These are phyloP conservation scores for Riptortus pedestris DNA, from an alignment of 1,140 invertebrate genomes.

Conservation along the genomic window DNA sequence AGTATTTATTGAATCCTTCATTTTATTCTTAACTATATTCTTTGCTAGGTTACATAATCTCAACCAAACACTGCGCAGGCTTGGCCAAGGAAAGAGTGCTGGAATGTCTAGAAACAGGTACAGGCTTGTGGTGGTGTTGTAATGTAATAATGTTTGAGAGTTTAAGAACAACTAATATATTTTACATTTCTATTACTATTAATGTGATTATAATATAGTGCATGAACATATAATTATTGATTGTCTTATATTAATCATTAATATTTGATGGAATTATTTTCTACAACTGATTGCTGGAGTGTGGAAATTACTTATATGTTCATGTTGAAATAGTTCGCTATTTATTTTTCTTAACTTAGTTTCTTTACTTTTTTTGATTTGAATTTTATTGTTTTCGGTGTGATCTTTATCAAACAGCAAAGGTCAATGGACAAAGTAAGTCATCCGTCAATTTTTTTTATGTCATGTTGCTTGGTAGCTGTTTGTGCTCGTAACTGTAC, in stretches of 20 bases:
- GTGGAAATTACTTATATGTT: slow-evolving; percentile 1
- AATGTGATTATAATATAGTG: not conserved
- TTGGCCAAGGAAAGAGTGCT: slow-evolving; percentile 42
- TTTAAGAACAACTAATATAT: not conserved
- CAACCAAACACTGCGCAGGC: slow-evolving; percentile 39
- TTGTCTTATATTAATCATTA: no score
- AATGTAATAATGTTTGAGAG: not conserved
- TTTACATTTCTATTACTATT: not conserved
- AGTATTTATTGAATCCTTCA: no score
- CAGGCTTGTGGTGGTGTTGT: slow-evolving; percentile 31
- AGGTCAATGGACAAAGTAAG: slow-evolving; percentile 53
- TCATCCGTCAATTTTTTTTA: slow-evolving; percentile 11
- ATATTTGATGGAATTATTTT: not conserved
- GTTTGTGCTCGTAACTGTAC: slow-evolving; percentile 9
- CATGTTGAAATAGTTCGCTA: slow-evolving; percentile 4
- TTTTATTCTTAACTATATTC: not conserved
- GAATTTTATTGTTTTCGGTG: slow-evolving; percentile 30
- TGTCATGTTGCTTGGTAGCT: slow-evolving; percentile 24
- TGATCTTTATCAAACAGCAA: slow-evolving; percentile 38
- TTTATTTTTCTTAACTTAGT: slow-evolving; percentile 20
- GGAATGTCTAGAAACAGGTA: slow-evolving; percentile 51
- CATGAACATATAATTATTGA: slow-evolving; percentile 18
- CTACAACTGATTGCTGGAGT: not conserved
- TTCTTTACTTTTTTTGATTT: slow-evolving; percentile 14
- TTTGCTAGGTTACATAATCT: slow-evolving; percentile 32